Base-by-base conservation (phyloP, 2,888 invertebrate genomes). In the Daptonema setosum region DNA sequence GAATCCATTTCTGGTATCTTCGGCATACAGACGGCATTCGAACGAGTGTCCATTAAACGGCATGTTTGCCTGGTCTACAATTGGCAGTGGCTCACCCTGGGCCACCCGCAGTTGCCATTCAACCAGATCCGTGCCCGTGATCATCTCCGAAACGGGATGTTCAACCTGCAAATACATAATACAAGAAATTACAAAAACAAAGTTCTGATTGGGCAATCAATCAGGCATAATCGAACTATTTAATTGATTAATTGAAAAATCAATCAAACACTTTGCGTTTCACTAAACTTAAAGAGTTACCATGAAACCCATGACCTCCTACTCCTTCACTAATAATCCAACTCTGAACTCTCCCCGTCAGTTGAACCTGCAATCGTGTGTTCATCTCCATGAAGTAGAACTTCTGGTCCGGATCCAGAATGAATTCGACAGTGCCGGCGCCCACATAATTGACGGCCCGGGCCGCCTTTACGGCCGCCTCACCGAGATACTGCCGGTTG, bases 361-460 rank as follows among this genome's bases (percentile, higher is more conserved):
- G n/a, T n/a, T n/a, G n/a, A 54, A 72, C 76, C 64, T 76, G 76
- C 2, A 76, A 68, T 22, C 97, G 77, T 0, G 97, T 97, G 73
- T 97, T 97, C 97, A 97, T 97, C 78, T 97, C 97, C 97, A 97
- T 97, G 71, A 97, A 97, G 75, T 87, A 88, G 71, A 97, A 97
- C 60, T 82, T 81, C 62, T 86, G 48, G 56, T 78, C 75, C 56
- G 82, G 78, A 70, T 97, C 93, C 71, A 91, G 78, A 63, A 95
- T 91, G 71, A 97, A 97, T 73, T 95, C 95, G 0, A 97, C 93
- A 0, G 97, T 97, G 28, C 95, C 95, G 2, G 95, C 95, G 25
- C 95, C 95, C 1, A 91, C 87, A 72, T 97, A 97, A 48, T 85
- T 82, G 0, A 95, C 95, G 2, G 95, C 95, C 69, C 81, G 80